Conservation (phyloP, 2,888 invertebrate genomes). For the Plagodis pulveraria region DNA sequence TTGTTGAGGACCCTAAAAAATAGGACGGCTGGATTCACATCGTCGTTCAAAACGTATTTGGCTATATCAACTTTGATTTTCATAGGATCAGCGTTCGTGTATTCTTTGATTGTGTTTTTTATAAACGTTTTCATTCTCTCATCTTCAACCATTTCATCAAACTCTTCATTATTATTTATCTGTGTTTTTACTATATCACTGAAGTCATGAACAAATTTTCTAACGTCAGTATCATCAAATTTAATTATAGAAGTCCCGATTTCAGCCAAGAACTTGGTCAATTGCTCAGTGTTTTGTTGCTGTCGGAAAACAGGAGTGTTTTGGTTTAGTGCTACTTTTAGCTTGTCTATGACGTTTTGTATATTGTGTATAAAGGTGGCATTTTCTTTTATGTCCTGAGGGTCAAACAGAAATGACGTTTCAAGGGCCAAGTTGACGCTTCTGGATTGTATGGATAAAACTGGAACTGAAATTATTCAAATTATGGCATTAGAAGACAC, state of each 20-base stretch:
- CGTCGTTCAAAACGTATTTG: not conserved
- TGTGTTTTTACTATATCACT: not conserved
- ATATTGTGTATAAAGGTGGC: conserved; percentile 18
- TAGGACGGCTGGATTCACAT: not conserved
- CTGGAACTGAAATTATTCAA: conserved; percentile 2
- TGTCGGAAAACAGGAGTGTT: not conserved
- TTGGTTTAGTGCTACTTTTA: not conserved
- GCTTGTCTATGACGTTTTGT: conserved; percentile 2
- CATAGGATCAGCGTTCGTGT: not conserved
- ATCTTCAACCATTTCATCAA: not conserved
- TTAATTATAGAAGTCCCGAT: not conserved
- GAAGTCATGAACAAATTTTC: not conserved
- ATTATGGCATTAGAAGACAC: too few species aligned
- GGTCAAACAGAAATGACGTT: conserved; percentile 32
- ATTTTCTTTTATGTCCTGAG: conserved; percentile 24
- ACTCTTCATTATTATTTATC: not conserved
- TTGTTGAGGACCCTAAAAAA: not conserved
- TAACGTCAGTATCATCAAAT: not conserved
- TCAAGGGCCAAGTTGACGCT: conserved; percentile 34
- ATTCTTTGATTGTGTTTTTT: not conserved
- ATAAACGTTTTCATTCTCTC: not conserved
- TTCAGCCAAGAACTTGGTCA: not conserved
- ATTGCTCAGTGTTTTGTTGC: not conserved
- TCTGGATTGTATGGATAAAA: conserved; percentile 4
- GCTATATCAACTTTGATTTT: not conserved